phyloP scores from a whole-genome alignment of 2,888 invertebrate species.

The Xestia xanthographa region DNA sequence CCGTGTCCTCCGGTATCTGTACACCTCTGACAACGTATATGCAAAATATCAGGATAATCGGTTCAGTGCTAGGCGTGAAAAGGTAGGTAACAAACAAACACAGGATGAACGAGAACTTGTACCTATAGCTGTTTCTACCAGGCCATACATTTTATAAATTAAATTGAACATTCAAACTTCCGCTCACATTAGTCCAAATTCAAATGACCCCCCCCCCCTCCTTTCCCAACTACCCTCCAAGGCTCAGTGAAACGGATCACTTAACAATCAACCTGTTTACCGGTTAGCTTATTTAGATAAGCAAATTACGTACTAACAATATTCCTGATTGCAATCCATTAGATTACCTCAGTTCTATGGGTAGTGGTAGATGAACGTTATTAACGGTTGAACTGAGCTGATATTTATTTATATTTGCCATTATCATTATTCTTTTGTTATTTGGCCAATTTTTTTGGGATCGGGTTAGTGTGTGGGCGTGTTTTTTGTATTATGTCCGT shows the following conservation, averaged over 20 bases:
- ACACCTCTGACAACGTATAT: too few species aligned
- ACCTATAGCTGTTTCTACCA: too few species aligned
- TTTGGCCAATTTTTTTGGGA: slow-evolving; percentile 11
- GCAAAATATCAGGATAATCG: too few species aligned
- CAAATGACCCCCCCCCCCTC: background rate
- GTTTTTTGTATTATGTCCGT: too few species aligned
- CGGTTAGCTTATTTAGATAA: slow-evolving; percentile 52
- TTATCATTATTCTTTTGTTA: slow-evolving; percentile 3
- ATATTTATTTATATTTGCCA: slow-evolving; percentile 17
- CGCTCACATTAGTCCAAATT: slow-evolving; percentile 5
- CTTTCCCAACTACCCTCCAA: background rate
- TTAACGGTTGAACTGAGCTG: slow-evolving; percentile 3
- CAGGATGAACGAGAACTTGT: background rate
- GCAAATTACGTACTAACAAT: slow-evolving; percentile 53
- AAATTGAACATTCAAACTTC: background rate
- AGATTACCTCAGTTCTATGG: slow-evolving; percentile 20
- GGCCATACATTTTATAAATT: background rate
- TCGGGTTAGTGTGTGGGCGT: background rate
- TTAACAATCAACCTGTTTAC: slow-evolving; percentile 45
- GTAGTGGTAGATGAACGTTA: slow-evolving; percentile 19
- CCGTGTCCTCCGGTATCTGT: too few species aligned
- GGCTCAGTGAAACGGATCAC: slow-evolving; percentile 30
- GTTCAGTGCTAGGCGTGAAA: too few species aligned
- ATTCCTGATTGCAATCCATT: slow-evolving; percentile 57
- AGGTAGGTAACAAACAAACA: too few species aligned